Conservation (phyloP, 2,113 vertebrate species). For the Piprites chloris region DNA sequence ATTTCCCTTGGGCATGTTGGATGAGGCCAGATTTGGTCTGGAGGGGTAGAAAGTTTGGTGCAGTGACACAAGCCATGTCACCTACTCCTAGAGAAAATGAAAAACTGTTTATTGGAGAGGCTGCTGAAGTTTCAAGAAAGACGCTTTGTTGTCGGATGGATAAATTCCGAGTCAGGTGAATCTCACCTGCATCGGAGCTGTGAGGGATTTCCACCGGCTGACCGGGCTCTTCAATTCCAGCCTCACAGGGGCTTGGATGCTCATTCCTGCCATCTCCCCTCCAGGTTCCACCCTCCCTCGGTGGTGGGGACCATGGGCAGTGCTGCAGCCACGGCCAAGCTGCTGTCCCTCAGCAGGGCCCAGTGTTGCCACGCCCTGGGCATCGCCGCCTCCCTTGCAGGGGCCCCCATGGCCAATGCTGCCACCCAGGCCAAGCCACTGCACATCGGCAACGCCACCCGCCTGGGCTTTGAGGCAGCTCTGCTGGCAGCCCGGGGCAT, state of each 20-base stretch:
- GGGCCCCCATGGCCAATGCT: slow-evolving; percentile 89
- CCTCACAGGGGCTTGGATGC: neutral
- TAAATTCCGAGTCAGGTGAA: neutral
- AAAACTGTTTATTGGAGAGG: neutral
- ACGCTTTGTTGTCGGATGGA: fast-evolving
- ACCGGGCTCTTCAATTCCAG: neutral
- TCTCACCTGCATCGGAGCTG: neutral
- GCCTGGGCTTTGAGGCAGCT: slow-evolving; percentile 85
- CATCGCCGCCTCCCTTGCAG: slow-evolving; percentile 83
- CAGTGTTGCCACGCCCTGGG: slow-evolving; percentile 82
- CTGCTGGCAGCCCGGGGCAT: slow-evolving; percentile 83
- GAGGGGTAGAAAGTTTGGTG: neutral
- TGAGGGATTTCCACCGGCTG: neutral
- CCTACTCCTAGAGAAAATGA: neutral
- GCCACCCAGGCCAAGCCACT: slow-evolving; percentile 87
- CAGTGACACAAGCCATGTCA: neutral
- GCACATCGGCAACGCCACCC: slow-evolving; percentile 83
- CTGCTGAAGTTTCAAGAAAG: neutral
- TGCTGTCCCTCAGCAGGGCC: slow-evolving; percentile 72
- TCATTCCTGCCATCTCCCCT: neutral
- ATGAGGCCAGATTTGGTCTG: neutral
- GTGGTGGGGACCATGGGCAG: slow-evolving; percentile 89
- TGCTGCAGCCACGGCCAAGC: slow-evolving; percentile 80
- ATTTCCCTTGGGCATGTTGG: fast-evolving
- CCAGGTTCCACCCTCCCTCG: slow-evolving; percentile 87